Base-by-base conservation (phyloP, 2,113 vertebrate species). In the Clarias magur region DNA sequence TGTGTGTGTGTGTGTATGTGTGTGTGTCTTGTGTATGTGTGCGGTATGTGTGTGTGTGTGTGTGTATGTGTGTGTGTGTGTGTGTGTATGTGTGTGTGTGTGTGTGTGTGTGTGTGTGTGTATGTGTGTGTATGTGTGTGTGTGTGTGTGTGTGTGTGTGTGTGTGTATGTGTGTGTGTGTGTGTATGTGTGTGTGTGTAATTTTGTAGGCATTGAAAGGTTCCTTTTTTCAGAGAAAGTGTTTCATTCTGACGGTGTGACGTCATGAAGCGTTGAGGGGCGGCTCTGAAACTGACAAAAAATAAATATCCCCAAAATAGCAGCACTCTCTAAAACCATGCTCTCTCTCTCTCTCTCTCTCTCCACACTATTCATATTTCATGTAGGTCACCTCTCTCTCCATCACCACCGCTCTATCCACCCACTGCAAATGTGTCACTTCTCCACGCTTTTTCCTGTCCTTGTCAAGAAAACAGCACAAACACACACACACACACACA, bases 271-370 rank as follows among this genome's bases (percentile, higher is more conserved):
- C 86, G 85, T 86, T 82, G 82, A 81, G 56, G 88, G 90, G 85
- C 80, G 88, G 86, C 87, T 76, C 83, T 90, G 89, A 91, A 86
- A 85, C 82, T 80, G 87, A 86, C 54, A 57, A 76, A 56, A 90
- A 90, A 92, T 89, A 93, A 94, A 92, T 89, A 79, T 0, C 12
- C 91, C 91, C 93, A 84, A 93, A 94, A 94, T 94, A 94, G 93
- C 91, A 87, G 72, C 84, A 80, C 83, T 63, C 59, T 67, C 15
- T 68, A 56, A 63, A 80, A 8, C 82, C 63, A 60, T 27, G 62
- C 85, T 68, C 27, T 30, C 65, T 30, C n/a, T 30, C 65, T 15
- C 82, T 85, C 88, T 88, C 65, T 78, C 59, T 81, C 48, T 73
- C 56, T 25, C 57, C 23, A 19, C 8, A 27, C 21, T 34, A n/a